Evolutionary conservation across 2,113 vertebrate species (phyloP), one percentile per base, ranked within the genome.

Genomic region (Saccopteryx leptura): DNA sequence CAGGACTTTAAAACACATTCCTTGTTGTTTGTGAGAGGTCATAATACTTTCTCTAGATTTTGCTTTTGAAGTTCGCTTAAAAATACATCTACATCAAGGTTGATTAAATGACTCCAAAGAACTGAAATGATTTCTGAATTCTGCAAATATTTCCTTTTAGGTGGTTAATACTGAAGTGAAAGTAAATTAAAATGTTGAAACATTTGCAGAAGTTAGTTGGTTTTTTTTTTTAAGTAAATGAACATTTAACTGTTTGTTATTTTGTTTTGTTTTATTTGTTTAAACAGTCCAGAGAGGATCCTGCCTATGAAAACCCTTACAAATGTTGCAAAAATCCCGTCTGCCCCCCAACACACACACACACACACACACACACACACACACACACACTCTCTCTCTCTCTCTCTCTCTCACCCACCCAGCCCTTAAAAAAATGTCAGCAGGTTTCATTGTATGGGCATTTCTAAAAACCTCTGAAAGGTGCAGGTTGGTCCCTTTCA

Each of bases 391-490:
- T 54, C 39, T 54, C 54, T 54, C 54, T 54, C 54, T 54, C 54
- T 54, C 39, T 54, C 54, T 10, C 54, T 10, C 54, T 10, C 54
- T 9, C 58, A 19, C 90, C 18, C 33, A 1, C 66, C 58, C 46
- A 48, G 46, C 58, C 7, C 74, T 93, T 95, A 72, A 68, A 90
- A 88, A 68, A 54, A 69, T 80, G 88, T 87, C 90, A 86, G 91
- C 92, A 92, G 89, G 90, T 94, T 90, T 89, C 81, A 85, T 95
- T 96, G 79, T 97, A 91, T 94, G 91, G 79, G 86, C 74, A 92
- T 95, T 97, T 97, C 94, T 72, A 87, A 94, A 93, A 96, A 82
- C 78, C 75, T 90, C 93, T 56, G 74, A 96, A 95, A 96, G 68
- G 87, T 91, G 68, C 63, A 90, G 54, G 85, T 72, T 61, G 69